Evolutionary conservation across 1,140 invertebrate species (phyloP), one percentile per base, ranked within the genome.

Genomic region (Neodiprion lecontei): DNA sequence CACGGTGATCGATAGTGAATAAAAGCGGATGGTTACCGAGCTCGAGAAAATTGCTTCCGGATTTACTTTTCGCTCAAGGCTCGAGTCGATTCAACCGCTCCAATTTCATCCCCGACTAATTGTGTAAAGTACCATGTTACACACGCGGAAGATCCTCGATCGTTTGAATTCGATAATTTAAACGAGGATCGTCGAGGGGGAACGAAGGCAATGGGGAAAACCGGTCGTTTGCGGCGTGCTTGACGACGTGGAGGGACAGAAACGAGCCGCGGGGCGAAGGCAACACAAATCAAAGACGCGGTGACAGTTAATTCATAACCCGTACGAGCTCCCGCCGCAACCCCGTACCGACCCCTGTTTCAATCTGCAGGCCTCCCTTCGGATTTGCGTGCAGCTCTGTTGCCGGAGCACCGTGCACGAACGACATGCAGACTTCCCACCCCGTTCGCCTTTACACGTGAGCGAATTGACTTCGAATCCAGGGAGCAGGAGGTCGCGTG

Each of bases 231-330:
- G 28, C 28, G 48, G 23, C 70, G 48, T 53, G 70, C 23, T 17
- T 72, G 48, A 61, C 28, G 23, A 61, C 53, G n/a, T 17, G 68
- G 17, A 28, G 49, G 48, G 40, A 69, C 40, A 67, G 61, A 49
- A 53, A 72, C 68, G 70, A 66, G 67, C 72, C 74, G 73, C 66
- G 66, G 70, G 71, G 21, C 68, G 77, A 76, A 75, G 79, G 76
- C 75, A 61, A 61, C 80, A 79, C 80, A 79, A 82, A 82, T 82
- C 81, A 82, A 82, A 82, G 79, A 82, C 74, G 74, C 71, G 78
- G 76, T 82, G 81, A 82, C 80, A 82, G 81, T 82, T 82, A 82
- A 82, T 82, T 82, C 80, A 82, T 82, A 82, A 82, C 81, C 80
- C 78, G 81, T 40, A 40, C 78, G 76, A 79, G 8, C n/a, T 61